These are phyloP conservation scores for Caenorhabditis wallacei DNA, from an alignment of 2,888 invertebrate genomes.

Conservation along the genomic window DNA sequence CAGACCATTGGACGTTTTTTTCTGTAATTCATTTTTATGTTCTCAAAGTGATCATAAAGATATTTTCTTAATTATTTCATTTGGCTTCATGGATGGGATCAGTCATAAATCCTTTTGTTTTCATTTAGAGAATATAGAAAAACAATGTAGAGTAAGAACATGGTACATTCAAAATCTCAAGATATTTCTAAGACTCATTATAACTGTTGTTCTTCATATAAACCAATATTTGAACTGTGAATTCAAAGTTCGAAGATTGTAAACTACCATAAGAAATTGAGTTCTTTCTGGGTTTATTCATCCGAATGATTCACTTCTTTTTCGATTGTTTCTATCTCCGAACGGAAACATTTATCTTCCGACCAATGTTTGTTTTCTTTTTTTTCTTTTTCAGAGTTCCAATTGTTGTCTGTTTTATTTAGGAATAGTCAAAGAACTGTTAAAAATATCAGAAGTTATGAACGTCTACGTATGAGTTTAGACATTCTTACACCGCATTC, in stretches of 20 bases:
- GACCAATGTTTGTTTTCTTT: conserved; percentile 16
- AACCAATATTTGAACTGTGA: background rate
- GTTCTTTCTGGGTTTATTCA: background rate
- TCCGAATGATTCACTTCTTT: conserved; percentile 14
- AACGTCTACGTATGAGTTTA: conserved; percentile 1
- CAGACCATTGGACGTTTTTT: too few relatives aligned
- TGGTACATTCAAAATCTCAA: too few relatives aligned
- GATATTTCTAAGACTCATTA: too few relatives aligned
- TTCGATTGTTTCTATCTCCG: conserved; percentile 1
- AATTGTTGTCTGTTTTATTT: background rate
- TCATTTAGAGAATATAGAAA: background rate
- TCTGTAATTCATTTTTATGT: too few relatives aligned
- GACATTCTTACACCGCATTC: conserved; percentile 10
- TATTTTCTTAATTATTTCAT: background rate
- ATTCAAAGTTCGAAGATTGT: conserved; percentile 6
- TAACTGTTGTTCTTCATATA: too few relatives aligned
- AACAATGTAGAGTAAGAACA: background rate
- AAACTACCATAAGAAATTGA: background rate
- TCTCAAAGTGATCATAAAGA: too few relatives aligned
- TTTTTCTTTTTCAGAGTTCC: background rate
- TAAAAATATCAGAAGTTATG: background rate
- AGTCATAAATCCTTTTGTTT: background rate
- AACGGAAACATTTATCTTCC: conserved; percentile 13
- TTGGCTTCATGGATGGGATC: background rate
- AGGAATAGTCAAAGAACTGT: background rate